Evolutionary conservation across 2,888 invertebrate species (phyloP), one percentile per base, ranked within the genome.

Genomic region (Sesamia inferens): DNA sequence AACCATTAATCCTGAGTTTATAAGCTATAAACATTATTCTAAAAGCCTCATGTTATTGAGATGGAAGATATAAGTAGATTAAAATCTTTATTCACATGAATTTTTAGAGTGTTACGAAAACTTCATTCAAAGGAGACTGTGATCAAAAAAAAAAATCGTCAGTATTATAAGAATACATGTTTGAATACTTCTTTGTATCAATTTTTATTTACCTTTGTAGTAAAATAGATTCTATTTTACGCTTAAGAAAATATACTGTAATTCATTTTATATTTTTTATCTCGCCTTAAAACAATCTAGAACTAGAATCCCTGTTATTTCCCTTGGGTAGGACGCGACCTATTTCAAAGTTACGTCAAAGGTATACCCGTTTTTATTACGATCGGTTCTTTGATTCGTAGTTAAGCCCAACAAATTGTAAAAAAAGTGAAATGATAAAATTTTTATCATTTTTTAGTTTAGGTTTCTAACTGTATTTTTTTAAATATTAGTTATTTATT

Each of bases 1-100:
- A 31, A 55, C 71, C 82, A 69, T 75, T 73, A 82, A 44, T 70
- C 47, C 11, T 59, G 51, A 67, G 66, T 77, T 78, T 81, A 81
- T 81, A 54, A 76, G 62, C 77, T 54, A 58, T 80, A 75, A 58
- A 78, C 68, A 57, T 73, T 68, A 71, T 75, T 68, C 16, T 14
- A 71, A 74, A 51, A 62, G 55, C 48, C 24, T 62, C 61, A 66
- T 39, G 58, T 59, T 63, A 68, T 71, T 63, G 22, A 77, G 73
- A 77, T 74, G 44, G 51, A 54, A 66, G 63, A 67, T 47, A 59
- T 47, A 64, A 39, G 39, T 47, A 64, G 58, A 77, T 77, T 66
- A 67, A 59, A 63, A 64, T 71, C 61, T 62, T 69, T 48, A 67
- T 47, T 24, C 57, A 47, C 74, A 42, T 22, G 47, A 19, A 0